phyloP scores from a whole-genome alignment of 2,113 vertebrate genomes.

The Pseudorhombus dupliciocellatus region DNA sequence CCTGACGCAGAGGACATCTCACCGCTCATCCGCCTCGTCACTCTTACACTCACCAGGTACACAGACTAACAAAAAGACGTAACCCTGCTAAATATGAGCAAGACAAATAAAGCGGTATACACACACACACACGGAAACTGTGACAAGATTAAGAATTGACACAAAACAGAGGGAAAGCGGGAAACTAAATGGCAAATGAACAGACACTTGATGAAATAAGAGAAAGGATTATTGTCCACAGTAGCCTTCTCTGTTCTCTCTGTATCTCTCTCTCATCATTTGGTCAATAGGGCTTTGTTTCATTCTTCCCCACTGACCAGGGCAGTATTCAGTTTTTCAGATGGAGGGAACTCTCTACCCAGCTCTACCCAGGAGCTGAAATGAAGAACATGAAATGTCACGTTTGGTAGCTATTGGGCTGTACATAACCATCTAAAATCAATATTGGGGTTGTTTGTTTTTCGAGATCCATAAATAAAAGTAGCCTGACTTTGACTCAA shows the following conservation, averaged over 20 bases:
- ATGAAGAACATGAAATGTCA: background rate
- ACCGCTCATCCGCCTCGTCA: constrained; percentile 2
- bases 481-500: background rate
- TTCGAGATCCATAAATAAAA: background rate
- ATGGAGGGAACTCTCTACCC: background rate
- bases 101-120: constrained; percentile 3
- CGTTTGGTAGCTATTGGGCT: background rate
- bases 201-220: constrained; percentile 40
- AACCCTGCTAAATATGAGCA: constrained; percentile 3
- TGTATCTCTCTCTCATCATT: constrained; percentile 11
- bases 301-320: constrained; percentile 18
- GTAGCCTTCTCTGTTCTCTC: constrained; percentile 29
- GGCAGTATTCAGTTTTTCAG: constrained; percentile 20
- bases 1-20: constrained; percentile 23
- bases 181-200: constrained; percentile 53
- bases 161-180: constrained; percentile 27
- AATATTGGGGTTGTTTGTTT: background rate
- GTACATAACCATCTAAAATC: background rate
- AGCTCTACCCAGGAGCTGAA: background rate
- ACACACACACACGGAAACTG: constrained; percentile 40
- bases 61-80: constrained; percentile 21
- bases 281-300: constrained; percentile 58
- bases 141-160: constrained; percentile 47
- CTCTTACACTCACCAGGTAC: background rate
- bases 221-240: constrained; percentile 45